Evolutionary conservation across 2,797 vertebrate genomes (phyloP), one percentile per base, ranked within the genome.

Genomic region (Danio albolineatus): DNA sequence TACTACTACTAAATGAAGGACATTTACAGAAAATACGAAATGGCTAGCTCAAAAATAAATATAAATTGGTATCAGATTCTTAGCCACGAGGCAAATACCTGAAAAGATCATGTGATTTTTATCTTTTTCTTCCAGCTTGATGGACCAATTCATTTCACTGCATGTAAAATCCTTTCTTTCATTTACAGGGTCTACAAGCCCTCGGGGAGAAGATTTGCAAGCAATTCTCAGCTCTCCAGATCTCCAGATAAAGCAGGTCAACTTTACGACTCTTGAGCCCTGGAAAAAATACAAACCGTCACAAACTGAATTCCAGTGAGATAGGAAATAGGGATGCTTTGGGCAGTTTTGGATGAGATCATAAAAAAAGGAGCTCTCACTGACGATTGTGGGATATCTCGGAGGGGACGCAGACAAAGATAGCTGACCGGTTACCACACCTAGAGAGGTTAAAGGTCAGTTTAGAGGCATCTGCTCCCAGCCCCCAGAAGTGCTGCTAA

Each of bases 391-490:
- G 9, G 16, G 60, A 39, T 77, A 51, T 73, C 78, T 49, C 16
- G 41, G 61, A 73, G 56, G 64, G 61, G 14, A 10, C 21, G 53
- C 48, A 53, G 49, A 69, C 73, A 73, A 76, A 76, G 49, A 88
- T 12, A 82, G 78, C 76, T 88, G 79, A 72, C 78, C 44, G 71
- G 69, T 67, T 71, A 44, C 53, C 19, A 80, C 66, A 61, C 77
- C 72, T 75, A 10, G 66, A 83, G 78, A 66, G 83, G 85, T 86
- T 81, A 85, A 57, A 80, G 85, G 85, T 85, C 74, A 64, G 61
- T 48, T 59, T 2, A 38, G 53, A 87, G 90, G 85, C 87, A 88
- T 89, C 80, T 89, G 84, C 88, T 65, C 70, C 79, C 72, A 77
- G 64, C 75, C 46, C 53, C 41, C 61, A 77, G 65, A 43, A 71